phyloP scores from a whole-genome alignment of 2,113 vertebrate species.

The Hemiprocne comata region DNA sequence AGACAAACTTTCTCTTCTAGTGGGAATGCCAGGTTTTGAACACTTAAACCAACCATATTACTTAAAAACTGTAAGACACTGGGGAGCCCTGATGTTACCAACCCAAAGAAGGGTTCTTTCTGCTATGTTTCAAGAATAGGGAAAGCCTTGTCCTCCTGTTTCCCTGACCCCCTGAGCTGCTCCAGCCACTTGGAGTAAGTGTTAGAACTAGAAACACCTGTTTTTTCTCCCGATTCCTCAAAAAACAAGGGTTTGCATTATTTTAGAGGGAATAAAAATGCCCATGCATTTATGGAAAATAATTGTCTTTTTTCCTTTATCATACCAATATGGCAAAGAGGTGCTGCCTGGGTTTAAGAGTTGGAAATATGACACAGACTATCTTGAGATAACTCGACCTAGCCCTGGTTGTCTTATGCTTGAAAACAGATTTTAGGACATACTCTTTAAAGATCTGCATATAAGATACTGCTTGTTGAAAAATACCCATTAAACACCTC shows the following conservation, averaged over 20 bases:
- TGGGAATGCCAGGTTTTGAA: neutral
- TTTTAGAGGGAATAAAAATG: neutral
- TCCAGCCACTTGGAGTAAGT: neutral
- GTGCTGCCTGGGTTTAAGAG: neutral
- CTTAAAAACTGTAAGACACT: neutral
- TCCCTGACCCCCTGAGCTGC: neutral
- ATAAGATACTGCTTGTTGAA: neutral
- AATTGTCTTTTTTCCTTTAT: neutral
- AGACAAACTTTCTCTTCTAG: neutral
- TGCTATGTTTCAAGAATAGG: neutral
- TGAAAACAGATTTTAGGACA: neutral
- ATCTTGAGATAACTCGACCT: neutral
- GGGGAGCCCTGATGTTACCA: neutral
- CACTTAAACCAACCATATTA: accelerated
- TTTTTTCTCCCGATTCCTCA: neutral
- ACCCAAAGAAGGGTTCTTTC: neutral
- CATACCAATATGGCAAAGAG: neutral
- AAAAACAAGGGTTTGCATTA: neutral
- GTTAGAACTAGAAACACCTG: neutral
- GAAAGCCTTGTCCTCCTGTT: neutral
- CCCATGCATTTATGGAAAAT: neutral
- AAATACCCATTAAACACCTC: neutral
- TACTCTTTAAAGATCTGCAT: neutral
- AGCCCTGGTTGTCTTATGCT: neutral
- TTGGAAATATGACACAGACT: neutral